Conservation (phyloP, 2,113 vertebrate genomes). For the Furnarius figulus region DNA sequence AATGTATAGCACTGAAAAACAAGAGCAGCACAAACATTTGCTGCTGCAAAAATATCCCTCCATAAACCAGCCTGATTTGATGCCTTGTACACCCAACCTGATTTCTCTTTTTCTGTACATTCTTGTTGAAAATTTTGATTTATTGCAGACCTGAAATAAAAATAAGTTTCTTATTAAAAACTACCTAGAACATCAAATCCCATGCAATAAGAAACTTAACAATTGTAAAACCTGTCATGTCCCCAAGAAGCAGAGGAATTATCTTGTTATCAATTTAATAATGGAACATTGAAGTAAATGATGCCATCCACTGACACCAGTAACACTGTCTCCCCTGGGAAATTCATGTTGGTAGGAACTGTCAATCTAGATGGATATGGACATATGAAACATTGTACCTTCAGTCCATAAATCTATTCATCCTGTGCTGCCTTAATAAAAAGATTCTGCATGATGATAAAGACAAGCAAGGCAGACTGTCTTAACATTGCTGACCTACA, state of each 20-base stretch:
- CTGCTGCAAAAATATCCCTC: not conserved
- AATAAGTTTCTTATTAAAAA: conserved; percentile 80
- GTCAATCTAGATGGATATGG: conserved; percentile 81
- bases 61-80: not conserved
- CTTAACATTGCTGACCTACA: conserved; percentile 75
- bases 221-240: conserved; percentile 80
- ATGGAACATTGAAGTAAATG: conserved; percentile 84
- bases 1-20: not conserved
- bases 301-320: conserved; percentile 83
- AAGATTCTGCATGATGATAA: conserved; percentile 84
- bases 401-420: conserved; percentile 77
- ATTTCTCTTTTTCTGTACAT: conserved; percentile 39
- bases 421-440: conserved; percentile 77
- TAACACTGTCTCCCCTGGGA: conserved; percentile 87
- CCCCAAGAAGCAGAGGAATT: conserved; percentile 81
- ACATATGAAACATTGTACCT: conserved; percentile 81
- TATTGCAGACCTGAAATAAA: conserved; percentile 69
- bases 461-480: conserved; percentile 74
- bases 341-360: conserved; percentile 86
- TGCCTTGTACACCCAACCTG: not conserved
- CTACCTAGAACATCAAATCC: conserved; percentile 75
- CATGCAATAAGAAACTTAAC: conserved; percentile 78
- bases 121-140: conserved; percentile 50
- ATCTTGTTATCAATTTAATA: conserved; percentile 94
- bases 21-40: not conserved